Percentiles rank a stretch among this genome's conserved stretches.
These are phyloP conservation scores for Capra hircus DNA, from an alignment of 2,113 vertebrate genomes.

Conservation along the genomic window DNA sequence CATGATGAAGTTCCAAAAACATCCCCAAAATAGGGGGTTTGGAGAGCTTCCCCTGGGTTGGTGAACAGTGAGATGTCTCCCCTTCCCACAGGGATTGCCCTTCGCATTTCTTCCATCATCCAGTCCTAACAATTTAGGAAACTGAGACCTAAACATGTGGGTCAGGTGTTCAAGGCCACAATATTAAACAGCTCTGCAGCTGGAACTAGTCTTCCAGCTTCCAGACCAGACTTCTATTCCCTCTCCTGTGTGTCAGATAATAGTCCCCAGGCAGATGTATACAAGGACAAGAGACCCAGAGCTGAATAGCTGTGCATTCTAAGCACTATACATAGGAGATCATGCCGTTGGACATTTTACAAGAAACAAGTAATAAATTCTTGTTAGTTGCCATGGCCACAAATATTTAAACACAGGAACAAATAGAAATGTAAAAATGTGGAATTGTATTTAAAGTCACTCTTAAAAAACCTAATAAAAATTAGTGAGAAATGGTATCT, in stretches of 20 bases:
- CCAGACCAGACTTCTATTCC: background rate
- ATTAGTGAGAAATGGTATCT: background rate
- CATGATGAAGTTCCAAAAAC: background rate
- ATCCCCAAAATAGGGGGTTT: background rate
- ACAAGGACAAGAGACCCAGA: background rate
- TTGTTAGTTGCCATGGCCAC: constrained; percentile 25
- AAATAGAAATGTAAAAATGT: background rate
- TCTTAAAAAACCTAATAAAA: background rate
- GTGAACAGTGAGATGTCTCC: background rate
- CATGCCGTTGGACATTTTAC: background rate
- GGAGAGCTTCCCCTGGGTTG: background rate
- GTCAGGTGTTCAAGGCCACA: background rate
- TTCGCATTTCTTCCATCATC: background rate
- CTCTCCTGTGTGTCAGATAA: background rate
- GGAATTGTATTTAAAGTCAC: background rate
- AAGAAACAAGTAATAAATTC: background rate
- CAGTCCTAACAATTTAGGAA: background rate
- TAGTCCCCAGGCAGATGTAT: background rate
- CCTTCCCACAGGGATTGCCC: background rate
- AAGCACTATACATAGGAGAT: background rate
- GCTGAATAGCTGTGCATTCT: background rate
- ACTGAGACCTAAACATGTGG: background rate
- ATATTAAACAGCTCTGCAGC: background rate
- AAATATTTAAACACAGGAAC: background rate
- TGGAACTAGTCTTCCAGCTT: background rate